phyloP scores from a whole-genome alignment of 2,113 vertebrate species.

The Oplegnathus fasciatus region DNA sequence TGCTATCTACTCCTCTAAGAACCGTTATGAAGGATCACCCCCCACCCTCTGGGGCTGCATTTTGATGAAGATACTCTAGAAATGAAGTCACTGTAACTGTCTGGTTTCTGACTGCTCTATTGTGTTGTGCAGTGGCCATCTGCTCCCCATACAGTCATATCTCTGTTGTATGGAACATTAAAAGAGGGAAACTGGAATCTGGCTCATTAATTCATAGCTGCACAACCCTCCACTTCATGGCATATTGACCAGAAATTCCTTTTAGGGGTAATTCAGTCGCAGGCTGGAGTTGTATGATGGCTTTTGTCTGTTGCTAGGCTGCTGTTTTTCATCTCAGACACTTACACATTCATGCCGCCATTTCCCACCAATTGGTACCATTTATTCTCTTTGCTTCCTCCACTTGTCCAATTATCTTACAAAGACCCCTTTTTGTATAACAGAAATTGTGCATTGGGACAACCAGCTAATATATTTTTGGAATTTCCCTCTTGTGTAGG shows the following conservation, averaged over 20 bases:
- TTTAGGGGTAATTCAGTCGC: conserved; percentile 60
- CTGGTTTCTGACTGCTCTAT: conserved; percentile 75
- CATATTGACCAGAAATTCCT: conserved; percentile 69
- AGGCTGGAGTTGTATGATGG: conserved; percentile 64
- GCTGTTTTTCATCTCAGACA: conserved; percentile 69
- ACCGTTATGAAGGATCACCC: conserved; percentile 30
- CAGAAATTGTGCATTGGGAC: conserved; percentile 30
- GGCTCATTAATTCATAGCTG: conserved; percentile 72
- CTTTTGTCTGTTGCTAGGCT: conserved; percentile 75
- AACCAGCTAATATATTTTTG: conserved; percentile 45
- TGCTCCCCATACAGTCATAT: conserved; percentile 76
- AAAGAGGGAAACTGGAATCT: conserved; percentile 64
- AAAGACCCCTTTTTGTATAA: conserved; percentile 59
- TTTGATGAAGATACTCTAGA: conserved; percentile 65
- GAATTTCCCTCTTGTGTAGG: conserved; percentile 54
- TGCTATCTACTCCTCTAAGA: conserved; percentile 19
- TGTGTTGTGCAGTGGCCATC: conserved; percentile 76
- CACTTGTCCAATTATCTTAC: conserved; percentile 63
- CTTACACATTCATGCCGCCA: conserved; percentile 55
- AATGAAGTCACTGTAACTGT: conserved; percentile 76
- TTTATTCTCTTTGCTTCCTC: conserved; percentile 64
- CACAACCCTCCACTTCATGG: conserved; percentile 67
- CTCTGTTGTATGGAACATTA: conserved; percentile 74
- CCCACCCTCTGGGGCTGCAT: conserved; percentile 39
- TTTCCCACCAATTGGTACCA: conserved; percentile 49